These are phyloP conservation scores for Sebastes taczanowskii DNA, from an alignment of 2,797 vertebrate genomes.

Conservation along the genomic window DNA sequence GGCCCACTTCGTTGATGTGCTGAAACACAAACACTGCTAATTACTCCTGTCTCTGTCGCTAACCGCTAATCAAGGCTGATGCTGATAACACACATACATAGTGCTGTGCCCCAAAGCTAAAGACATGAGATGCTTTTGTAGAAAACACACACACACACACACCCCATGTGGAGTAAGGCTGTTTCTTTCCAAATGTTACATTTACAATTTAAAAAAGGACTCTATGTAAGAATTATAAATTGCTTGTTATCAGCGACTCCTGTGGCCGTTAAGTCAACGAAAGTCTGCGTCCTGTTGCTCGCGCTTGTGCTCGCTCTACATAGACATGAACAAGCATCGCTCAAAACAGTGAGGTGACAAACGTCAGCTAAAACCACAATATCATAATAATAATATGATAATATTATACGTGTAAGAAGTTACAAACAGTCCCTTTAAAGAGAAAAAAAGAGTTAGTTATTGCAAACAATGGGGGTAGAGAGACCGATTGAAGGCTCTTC, in stretches of 20 bases:
- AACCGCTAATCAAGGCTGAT: constrained; percentile 35
- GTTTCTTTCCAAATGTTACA: not conserved
- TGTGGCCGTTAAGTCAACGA: too few relatives aligned
- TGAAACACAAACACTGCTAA: constrained; percentile 44
- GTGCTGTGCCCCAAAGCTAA: not conserved
- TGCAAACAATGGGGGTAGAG: not conserved
- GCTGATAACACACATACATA: constrained; percentile 10
- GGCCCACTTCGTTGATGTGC: not conserved
- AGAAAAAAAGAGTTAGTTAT: not conserved
- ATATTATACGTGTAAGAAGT: too few relatives aligned
- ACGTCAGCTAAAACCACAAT: too few relatives aligned
- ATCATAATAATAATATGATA: too few relatives aligned
- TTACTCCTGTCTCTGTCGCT: constrained; percentile 39
- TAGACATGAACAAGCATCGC: too few relatives aligned
- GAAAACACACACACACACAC: not conserved
- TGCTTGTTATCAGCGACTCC: too few relatives aligned
- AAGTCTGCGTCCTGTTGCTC: too few relatives aligned
- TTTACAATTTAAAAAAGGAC: not conserved
- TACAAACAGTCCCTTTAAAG: not conserved
- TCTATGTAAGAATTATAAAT: too few relatives aligned
- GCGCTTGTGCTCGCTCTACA: too few relatives aligned
- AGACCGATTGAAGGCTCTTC: not conserved
- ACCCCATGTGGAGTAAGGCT: not conserved
- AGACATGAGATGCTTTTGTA: not conserved
- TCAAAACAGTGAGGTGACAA: too few relatives aligned